Percentiles rank a stretch among this genome's conserved stretches.
Conservation (phyloP, 2,113 vertebrate species). For the Penelope pileata region DNA sequence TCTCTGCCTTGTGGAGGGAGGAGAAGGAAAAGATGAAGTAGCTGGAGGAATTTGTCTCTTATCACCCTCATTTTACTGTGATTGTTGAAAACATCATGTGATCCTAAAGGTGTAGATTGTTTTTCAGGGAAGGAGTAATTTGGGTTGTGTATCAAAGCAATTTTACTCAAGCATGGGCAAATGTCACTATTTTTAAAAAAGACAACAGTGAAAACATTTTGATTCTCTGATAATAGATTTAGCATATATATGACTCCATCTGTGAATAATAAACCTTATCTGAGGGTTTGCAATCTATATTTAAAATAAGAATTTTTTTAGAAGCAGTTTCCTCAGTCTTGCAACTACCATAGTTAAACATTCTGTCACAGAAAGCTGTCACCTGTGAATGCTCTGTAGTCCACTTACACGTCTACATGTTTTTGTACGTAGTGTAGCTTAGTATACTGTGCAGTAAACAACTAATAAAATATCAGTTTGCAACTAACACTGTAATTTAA, state of each 20-base stretch:
- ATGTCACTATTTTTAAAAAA: not conserved
- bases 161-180: conserved; percentile 33
- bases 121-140: conserved; percentile 65
- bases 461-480: not conserved
- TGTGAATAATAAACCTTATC: conserved; percentile 25
- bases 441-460: not conserved
- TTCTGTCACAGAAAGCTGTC: conserved; percentile 35
- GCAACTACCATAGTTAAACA: not conserved
- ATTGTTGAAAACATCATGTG: conserved; percentile 56
- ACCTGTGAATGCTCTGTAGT: not conserved
- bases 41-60: conserved; percentile 52
- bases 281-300: conserved; percentile 16
- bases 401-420: not conserved
- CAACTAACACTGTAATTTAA: not conserved
- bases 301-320: not conserved
- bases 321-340: conserved; percentile 1
- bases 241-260: not conserved
- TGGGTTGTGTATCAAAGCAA: conserved; percentile 34
- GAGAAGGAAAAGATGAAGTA: conserved; percentile 52
- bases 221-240: conserved; percentile 29
- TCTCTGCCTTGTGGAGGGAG: conserved; percentile 52
- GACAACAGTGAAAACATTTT: conserved; percentile 4
- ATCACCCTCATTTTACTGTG: conserved; percentile 49
- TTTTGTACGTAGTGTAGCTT: not conserved
- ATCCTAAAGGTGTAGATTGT: conserved; percentile 43